Evolutionary conservation across 2,888 invertebrate species (phyloP), one percentile per base, ranked within the genome.

Genomic region (Netelia melanura): DNA sequence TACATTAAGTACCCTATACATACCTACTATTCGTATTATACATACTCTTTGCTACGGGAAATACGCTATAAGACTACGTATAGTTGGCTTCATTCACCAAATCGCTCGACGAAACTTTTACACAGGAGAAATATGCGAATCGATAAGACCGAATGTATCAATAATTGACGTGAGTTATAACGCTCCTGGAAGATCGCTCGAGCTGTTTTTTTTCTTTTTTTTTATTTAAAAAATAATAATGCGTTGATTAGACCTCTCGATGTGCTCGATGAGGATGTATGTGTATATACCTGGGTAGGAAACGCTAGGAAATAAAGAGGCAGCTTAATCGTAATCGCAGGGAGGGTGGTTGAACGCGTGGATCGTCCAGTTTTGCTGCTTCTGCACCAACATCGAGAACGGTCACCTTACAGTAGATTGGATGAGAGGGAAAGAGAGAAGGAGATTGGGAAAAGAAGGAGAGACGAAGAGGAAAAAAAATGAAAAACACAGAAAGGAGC

Each of bases 291-390:
- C 3, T 30, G 1, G 68, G 68, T 70, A 25, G 25, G 21, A 48
- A 75, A 58, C 21, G 79, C 43, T 67, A 44, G 44, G 68, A 79
- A 79, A 70, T 79, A 65, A 48, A 75, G 68, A 70, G 75, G 70
- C 70, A 65, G 58, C 79, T 83, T 70, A 79, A 71, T 83, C 79
- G 83, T 62, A 79, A 83, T 83, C 54, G 77, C 54, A 48, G 0
- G 58, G 17, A 30, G 48, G 17, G 44, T 52, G 25, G 67, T 38
- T 70, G 61, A 38, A 52, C 23, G 67, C 25, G 79, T 14, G 64
- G 25, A 56, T 56, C 25, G 23, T 56, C 68, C 54, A 78, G 78
- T 70, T 78, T 38, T 61, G 68, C 61, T 58, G 61, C 61, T 68
- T 52, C 61, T 44, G 48, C 44, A 30, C 44, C 38, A 48, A 14